Conservation (phyloP, 2,888 invertebrate species). For the Catocala sponsa region DNA sequence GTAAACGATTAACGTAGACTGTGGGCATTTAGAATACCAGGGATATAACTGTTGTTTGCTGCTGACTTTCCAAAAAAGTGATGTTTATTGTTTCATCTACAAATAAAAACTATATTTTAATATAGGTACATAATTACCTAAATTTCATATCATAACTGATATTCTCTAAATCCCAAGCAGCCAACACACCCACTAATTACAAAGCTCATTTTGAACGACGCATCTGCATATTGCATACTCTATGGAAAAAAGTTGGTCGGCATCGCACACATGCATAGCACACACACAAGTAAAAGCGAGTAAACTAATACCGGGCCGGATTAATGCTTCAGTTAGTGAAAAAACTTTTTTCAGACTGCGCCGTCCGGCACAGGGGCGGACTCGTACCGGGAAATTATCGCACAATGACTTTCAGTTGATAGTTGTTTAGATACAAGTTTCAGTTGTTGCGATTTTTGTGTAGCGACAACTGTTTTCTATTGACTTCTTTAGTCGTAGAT, state of each 20-base stretch:
- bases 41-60: too few species aligned
- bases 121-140: too few species aligned
- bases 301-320: constrained; percentile 88
- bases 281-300: constrained; percentile 80
- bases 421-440: constrained; percentile 15
- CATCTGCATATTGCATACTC: constrained; percentile 71
- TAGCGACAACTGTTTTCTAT: too few species aligned
- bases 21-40: too few species aligned
- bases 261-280: constrained; percentile 70
- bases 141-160: too few species aligned
- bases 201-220: constrained; percentile 24
- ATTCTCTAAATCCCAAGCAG: not conserved
- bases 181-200: constrained; percentile 15
- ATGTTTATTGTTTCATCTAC: too few species aligned
- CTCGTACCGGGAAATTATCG: constrained; percentile 58
- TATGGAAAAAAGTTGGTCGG: constrained; percentile 84
- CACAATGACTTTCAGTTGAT: constrained; percentile 37
- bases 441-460: not conserved
- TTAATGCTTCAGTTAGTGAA: constrained; percentile 89
- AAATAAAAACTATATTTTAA: too few species aligned
- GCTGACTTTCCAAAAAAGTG: too few species aligned
- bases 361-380: constrained; percentile 83
- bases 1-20: too few species aligned
- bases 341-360: constrained; percentile 88
- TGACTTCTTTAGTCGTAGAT: not conserved